phyloP scores from a whole-genome alignment of 2,888 invertebrate genomes.

The Pyrrhosoma nymphula region DNA sequence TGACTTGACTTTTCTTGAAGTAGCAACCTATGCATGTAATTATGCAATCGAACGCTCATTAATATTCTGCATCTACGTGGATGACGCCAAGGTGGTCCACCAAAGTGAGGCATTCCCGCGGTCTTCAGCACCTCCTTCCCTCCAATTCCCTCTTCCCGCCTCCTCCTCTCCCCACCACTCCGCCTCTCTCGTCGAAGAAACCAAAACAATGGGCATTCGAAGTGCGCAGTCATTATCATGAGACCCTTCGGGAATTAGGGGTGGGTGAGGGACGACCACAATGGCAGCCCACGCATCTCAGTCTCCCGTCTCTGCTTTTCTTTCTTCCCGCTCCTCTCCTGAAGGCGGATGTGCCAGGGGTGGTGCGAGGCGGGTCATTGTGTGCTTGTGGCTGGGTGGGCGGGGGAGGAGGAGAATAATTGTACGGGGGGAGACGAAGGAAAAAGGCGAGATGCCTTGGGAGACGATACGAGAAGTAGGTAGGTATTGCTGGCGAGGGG shows the following conservation, averaged over 20 bases:
- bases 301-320: not conserved
- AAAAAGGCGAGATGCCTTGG: not conserved
- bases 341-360: not conserved
- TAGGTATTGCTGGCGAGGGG: not conserved
- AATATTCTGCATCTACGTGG: too few relatives aligned
- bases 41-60: too few relatives aligned
- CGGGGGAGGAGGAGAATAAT: not conserved
- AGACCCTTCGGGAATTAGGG: conserved; percentile 51
- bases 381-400: not conserved
- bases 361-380: not conserved
- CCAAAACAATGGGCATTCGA: conserved; percentile 41
- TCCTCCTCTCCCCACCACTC: not conserved
- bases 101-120: not conserved
- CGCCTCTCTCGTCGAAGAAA: conserved; percentile 18
- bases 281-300: conserved; percentile 18
- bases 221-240: conserved; percentile 22
- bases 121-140: not conserved
- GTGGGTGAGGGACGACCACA: conserved; percentile 14
- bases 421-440: not conserved
- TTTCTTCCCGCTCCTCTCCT: not conserved
- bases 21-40: too few relatives aligned
- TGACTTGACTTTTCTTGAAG: too few relatives aligned
- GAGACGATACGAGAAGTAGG: not conserved
- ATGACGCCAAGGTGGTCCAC: too few relatives aligned
- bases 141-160: not conserved